A percentile compares a stretch with the other conserved stretches of the same genome.
Evolutionary conservation across 2,797 vertebrate species (phyloP).

Genomic region (Sebastes minor): DNA sequence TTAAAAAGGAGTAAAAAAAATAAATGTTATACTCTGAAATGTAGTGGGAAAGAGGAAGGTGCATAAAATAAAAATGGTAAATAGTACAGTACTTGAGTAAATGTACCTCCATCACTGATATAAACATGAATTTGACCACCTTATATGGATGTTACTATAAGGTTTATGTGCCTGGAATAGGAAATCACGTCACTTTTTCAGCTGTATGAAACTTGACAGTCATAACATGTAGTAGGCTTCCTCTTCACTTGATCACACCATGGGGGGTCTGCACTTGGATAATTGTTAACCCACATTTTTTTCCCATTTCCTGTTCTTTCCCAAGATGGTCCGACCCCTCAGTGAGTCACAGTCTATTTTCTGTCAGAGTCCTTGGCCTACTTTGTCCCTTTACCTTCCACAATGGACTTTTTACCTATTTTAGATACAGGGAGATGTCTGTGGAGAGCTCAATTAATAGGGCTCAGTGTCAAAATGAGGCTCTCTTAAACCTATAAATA

Average conservation of each 20-base stretch:
- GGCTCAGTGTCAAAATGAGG: conserved; percentile 70
- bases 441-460: conserved; percentile 78
- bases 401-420: conserved; percentile 77
- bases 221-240: neutral
- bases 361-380: conserved; percentile 85
- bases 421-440: conserved; percentile 75
- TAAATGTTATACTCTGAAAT: neutral
- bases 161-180: neutral
- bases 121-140: neutral
- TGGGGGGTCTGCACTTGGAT: conserved; percentile 29
- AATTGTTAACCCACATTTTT: conserved; percentile 72
- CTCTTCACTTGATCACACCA: conserved; percentile 19
- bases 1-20: neutral
- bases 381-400: conserved; percentile 79
- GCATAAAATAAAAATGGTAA: neutral
- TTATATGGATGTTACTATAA: neutral
- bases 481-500: conserved; percentile 73
- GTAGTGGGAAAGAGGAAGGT: neutral
- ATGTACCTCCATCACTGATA: neutral
- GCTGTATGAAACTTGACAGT: neutral
- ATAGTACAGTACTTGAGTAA: neutral
- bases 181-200: neutral
- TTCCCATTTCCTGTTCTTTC: conserved; percentile 56
- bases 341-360: conserved; percentile 80
- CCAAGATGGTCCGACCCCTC: conserved; percentile 66